Percentiles rank a stretch among this genome's conserved stretches.
Conservation (phyloP, 1,140 invertebrate species). For the Gonatopus flavifemur region DNA sequence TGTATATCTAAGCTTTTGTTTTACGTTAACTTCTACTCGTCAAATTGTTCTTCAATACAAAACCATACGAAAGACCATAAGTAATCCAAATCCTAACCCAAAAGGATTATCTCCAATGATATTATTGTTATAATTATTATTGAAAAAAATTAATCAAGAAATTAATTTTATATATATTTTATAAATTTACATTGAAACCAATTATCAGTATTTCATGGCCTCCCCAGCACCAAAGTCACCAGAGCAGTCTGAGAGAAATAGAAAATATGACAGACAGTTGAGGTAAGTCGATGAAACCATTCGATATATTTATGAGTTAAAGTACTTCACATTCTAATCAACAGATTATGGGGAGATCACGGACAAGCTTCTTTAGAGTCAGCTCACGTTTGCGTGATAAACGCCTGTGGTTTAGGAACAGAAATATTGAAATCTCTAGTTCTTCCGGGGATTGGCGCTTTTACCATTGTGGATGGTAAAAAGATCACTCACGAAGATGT, state of each 20-base stretch:
- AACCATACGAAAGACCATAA: no score
- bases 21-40: no score
- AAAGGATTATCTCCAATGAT: no score
- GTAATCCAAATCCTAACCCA: no score
- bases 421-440: slow-evolving; percentile 95
- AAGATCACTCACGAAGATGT: slow-evolving; percentile 87
- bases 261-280: slow-evolving; percentile 87
- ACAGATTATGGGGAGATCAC: slow-evolving; percentile 95
- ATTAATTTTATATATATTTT: background rate
- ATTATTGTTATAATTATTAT: no score
- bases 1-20: no score
- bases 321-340: slow-evolving; percentile 4
- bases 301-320: background rate
- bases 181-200: background rate
- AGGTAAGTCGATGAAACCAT: slow-evolving; percentile 57
- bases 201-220: slow-evolving; percentile 59
- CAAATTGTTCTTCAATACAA: no score
- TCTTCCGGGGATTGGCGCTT: slow-evolving; percentile 92
- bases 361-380: slow-evolving; percentile 87
- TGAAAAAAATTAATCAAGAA: no score
- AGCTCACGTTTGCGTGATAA: slow-evolving; percentile 90
- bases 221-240: slow-evolving; percentile 79
- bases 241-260: slow-evolving; percentile 75
- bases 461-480: slow-evolving; percentile 92
- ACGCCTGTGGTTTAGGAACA: slow-evolving; percentile 91